Base-by-base conservation (phyloP, 2,888 invertebrate genomes). In the Thalpophila matura region DNA sequence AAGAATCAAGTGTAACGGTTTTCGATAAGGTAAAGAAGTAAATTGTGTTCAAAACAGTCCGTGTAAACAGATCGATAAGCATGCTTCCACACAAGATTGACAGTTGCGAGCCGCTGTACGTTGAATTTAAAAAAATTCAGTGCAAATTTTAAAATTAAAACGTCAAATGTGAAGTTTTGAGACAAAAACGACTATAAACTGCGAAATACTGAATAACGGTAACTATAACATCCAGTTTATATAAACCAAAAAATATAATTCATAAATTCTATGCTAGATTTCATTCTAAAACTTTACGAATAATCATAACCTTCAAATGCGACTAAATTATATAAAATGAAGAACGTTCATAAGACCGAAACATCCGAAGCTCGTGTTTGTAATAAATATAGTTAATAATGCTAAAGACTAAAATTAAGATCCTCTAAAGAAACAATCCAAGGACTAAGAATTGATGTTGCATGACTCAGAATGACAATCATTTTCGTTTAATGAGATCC, bases 11-110 rank as follows among this genome's bases (percentile, higher is more conserved):
- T 75, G 75, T 59, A 54, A 67, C 63, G 45, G 55, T 46, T 59
- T 57, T 60, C 66, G 65, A 68, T 56, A 74, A 80, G 79, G 74
- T 74, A 68, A 76, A 76, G 71, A 67, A 79, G 75, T 77, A 80
- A 77, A 78, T 73, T 83, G 85, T 86, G 89, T 83, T 82, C 85
- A 83, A 86, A 89, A 87, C 88, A 87, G 84, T 83, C 80, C 80
- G 86, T 87, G 94, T 93, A 94, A 94, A 94, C 93, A 94, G 91
- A 90, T 94, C 93, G 88, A 93, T 93, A 86, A 42, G 76, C 78
- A 82, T 74, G 79, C 79, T 77, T 82, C 81, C 35, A 26, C 76
- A 79, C 82, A 84, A 81, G 75, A 74, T 58, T 79, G 73, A 74
- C 76, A 72, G 78, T 71, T 69, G 60, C 50, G 49, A 68, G 69